Percentiles rank a stretch among this genome's conserved stretches.
Evolutionary conservation across 2,113 vertebrate genomes (phyloP).

Genomic region (Mellivora capensis): DNA sequence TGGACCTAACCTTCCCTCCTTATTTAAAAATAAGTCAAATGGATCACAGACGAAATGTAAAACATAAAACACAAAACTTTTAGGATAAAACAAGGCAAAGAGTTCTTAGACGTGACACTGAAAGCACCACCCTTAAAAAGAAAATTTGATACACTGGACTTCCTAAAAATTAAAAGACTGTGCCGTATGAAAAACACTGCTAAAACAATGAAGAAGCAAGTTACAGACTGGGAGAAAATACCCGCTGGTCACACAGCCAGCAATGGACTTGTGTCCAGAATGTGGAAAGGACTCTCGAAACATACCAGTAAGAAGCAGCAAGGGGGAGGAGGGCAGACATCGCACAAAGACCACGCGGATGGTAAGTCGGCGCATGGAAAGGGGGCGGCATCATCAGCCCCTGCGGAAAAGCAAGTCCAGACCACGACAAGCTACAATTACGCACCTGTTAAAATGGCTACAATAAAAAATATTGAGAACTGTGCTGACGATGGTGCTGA

Average conservation of each 20-base stretch:
- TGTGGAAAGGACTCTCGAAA: not conserved
- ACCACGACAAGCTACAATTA: not conserved
- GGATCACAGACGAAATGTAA: not conserved
- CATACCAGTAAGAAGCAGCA: not conserved
- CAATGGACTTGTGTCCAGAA: not conserved
- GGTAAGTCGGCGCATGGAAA: not conserved
- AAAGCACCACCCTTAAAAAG: not conserved
- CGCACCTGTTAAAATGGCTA: not conserved
- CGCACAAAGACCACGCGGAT: not conserved
- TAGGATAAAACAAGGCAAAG: not conserved
- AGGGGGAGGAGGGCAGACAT: not conserved
- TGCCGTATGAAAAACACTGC: not conserved
- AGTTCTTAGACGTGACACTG: not conserved
- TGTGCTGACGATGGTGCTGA: not conserved
- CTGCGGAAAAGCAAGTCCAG: not conserved
- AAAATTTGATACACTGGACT: not conserved
- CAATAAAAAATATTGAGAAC: not conserved
- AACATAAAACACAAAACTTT: not conserved
- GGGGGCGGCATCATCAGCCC: not conserved
- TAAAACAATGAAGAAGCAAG: not conserved
- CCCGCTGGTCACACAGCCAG: not conserved
- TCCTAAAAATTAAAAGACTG: not conserved
- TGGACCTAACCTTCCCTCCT: not conserved
- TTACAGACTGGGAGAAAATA: not conserved
- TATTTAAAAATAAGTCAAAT: not conserved